Base-by-base conservation (phyloP, 2,113 vertebrate genomes). In the Turnix velox region DNA sequence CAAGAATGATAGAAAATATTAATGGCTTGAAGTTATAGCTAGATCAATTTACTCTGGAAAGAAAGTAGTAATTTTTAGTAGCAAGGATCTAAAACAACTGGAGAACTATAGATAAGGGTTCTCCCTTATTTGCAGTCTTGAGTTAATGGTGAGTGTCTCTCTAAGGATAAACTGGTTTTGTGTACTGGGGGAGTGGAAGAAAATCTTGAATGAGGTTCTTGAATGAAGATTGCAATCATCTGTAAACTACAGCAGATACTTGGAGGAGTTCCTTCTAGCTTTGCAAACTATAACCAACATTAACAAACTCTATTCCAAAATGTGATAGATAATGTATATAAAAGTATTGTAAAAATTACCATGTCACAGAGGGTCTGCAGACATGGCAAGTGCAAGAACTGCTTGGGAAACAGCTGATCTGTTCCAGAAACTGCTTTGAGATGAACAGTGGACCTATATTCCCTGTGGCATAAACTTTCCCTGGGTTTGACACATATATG, bases 11-110 rank as follows among this genome's bases (percentile, higher is more conserved):
- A 63, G 55, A 67, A 63, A 51, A 93, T 63, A 14, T 8, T 59
- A 81, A 52, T 46, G 28, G 3, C 37, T 87, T 74, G 57, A 78
- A 67, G 65, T 74, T 86, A 52, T 25, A 77, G 39, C 35, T 55
- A 48, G 35, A 95, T 76, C 85, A 83, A 96, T 92, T 83, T 85
- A 58, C 57, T 42, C 35, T 81, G 52, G 59, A 82, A 95, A 71
- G 52, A 55, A 88, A 88, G 28, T 8, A 42, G 24, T 28, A 5
- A 75, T 86, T 74, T 94, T 58, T 86, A 84, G 72, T 45, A 61
- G 43, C 31, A 55, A 43, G 12, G 63, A 35, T 37, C 74, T 68
- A 84, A 93, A 94, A n/a, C 24, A 68, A 84, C 20, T 35, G 72
- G 67, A 65, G 75, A 76, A 65, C 73, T 68, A 58, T 55, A 71